phyloP scores from a whole-genome alignment of 2,113 vertebrate species.

The Sigmodon hispidus region DNA sequence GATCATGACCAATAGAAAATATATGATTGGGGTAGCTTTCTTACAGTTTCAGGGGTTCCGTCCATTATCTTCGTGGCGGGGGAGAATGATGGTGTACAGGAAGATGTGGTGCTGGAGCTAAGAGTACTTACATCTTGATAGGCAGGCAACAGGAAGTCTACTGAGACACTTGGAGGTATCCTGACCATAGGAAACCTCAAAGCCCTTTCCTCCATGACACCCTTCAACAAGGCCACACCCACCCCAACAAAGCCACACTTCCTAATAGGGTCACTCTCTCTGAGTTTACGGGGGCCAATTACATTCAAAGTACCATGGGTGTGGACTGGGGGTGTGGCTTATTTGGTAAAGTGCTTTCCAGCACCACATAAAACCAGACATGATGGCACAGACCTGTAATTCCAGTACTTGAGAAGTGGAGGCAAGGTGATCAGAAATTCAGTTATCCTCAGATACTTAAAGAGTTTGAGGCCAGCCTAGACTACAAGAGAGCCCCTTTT shows the following conservation, averaged over 20 bases:
- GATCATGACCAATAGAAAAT: neutral
- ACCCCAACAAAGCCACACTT: neutral
- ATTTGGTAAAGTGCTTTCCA: neutral
- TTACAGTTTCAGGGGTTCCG: neutral
- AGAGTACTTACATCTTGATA: neutral
- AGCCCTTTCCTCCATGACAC: neutral
- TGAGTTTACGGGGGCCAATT: neutral
- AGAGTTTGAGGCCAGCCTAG: neutral
- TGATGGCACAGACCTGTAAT: neutral
- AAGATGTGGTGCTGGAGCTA: neutral
- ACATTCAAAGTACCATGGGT: neutral
- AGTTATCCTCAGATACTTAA: neutral
- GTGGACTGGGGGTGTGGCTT: neutral
- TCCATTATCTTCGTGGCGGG: neutral
- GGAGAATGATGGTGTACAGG: neutral
- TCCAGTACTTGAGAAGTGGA: neutral
- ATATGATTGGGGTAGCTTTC: neutral
- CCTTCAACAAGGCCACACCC: neutral
- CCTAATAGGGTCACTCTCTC: neutral
- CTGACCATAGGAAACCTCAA: neutral
- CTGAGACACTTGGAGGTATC: neutral
- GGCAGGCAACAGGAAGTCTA: neutral
- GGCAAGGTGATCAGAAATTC: neutral
- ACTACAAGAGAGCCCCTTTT: neutral
- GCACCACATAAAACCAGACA: neutral